Conservation (phyloP, 2,113 vertebrate genomes). For the Platichthys stellatus region DNA sequence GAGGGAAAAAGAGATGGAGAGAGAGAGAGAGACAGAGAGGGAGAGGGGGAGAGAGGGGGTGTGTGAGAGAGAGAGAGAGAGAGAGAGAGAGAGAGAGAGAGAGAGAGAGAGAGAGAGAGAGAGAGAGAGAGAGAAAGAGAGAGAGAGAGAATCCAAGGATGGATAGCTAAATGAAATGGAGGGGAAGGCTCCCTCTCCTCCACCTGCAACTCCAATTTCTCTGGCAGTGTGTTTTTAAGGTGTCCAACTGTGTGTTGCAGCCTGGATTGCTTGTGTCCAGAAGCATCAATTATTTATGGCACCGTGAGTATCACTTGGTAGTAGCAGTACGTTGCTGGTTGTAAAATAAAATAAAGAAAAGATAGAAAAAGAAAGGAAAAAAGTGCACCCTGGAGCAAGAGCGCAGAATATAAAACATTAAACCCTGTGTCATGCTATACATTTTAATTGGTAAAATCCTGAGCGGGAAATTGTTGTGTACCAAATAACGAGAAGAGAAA, state of each 20-base stretch:
- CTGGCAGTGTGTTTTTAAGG: constrained; percentile 22
- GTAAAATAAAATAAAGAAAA: not conserved
- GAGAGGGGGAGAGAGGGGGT: constrained; percentile 17
- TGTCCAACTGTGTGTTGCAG: constrained; percentile 17
- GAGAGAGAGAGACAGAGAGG: not conserved
- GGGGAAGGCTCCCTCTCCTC: constrained; percentile 38
- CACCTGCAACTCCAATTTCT: constrained; percentile 35
- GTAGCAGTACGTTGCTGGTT: constrained; percentile 2
- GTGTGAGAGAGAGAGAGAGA: not conserved
- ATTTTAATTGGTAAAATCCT: constrained; percentile 10
- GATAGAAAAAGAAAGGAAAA: not conserved
- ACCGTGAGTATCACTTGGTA: constrained; percentile 13
- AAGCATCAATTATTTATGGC: constrained; percentile 41
- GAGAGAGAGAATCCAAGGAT: constrained; percentile 23
- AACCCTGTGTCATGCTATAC: not conserved
- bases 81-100: constrained; percentile 23
- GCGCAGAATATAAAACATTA: not conserved
- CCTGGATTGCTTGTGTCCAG: constrained; percentile 25
- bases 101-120: constrained; percentile 29
- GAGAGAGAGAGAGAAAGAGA: constrained; percentile 10
- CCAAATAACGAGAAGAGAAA: not conserved
- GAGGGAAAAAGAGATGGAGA: constrained; percentile 29
- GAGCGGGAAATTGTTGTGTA: not conserved
- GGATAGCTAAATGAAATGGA: constrained; percentile 43
- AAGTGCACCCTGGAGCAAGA: not conserved